These are phyloP conservation scores for Pilophorus perplexus DNA, from an alignment of 2,888 invertebrate species.

Conservation along the genomic window DNA sequence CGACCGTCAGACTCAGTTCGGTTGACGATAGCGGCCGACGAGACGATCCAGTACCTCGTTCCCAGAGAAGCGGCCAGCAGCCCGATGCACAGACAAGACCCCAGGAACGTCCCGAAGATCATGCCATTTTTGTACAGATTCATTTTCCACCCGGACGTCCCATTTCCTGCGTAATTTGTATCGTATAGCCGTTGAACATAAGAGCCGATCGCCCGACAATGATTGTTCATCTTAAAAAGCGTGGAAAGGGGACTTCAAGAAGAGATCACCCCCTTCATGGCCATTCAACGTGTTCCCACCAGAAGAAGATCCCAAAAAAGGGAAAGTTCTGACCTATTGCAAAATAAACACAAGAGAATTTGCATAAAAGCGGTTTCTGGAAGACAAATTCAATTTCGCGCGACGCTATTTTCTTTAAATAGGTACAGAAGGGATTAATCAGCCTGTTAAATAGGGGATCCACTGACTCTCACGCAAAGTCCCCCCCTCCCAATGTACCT, in stretches of 20 bases:
- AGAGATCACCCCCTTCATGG: neutral
- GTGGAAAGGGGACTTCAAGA: neutral
- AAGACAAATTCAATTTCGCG: too few species aligned
- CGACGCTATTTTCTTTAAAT: too few species aligned
- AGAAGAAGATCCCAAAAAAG: too few species aligned
- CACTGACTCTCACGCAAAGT: too few species aligned
- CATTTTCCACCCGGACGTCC: slow-evolving; percentile 52
- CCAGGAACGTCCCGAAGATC: slow-evolving; percentile 78
- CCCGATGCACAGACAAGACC: slow-evolving; percentile 73
- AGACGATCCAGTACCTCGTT: slow-evolving; percentile 77
- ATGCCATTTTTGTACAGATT: slow-evolving; percentile 72
- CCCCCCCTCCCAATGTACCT: too few species aligned
- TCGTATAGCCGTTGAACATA: slow-evolving; percentile 41
- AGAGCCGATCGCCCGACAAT: slow-evolving; percentile 25
- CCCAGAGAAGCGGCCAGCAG: slow-evolving; percentile 77
- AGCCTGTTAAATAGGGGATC: too few species aligned
- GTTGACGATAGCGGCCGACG: slow-evolving; percentile 67
- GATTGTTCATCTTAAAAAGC: slow-evolving; percentile 29
- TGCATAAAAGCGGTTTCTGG: neutral
- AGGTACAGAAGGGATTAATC: too few species aligned
- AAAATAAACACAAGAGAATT: slow-evolving; percentile 1
- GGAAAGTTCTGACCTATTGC: slow-evolving; percentile 32
- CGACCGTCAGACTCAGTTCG: slow-evolving; percentile 60
- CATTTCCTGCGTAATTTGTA: slow-evolving; percentile 42
- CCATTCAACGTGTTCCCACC: too few species aligned